Evolutionary conservation across 2,113 vertebrate species (phyloP).

Genomic region (Neotragus moschatus): DNA sequence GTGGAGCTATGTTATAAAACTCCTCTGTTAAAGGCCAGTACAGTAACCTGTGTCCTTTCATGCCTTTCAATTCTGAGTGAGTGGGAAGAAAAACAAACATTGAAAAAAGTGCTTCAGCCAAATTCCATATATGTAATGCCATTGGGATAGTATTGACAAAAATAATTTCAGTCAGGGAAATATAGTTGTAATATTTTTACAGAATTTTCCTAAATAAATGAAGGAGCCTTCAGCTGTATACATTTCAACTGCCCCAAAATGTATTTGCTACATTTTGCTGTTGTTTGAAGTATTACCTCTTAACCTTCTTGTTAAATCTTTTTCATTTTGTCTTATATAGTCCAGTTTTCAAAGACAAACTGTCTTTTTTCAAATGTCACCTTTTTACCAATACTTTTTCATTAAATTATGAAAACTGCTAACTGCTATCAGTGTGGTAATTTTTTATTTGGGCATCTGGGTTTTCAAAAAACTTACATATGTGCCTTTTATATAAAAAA

Average conservation of each 20-base stretch:
- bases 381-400: slow-evolving; percentile 89
- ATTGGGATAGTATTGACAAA: slow-evolving; percentile 73
- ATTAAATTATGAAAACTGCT: slow-evolving; percentile 89
- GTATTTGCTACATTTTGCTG: slow-evolving; percentile 83
- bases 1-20: slow-evolving; percentile 62
- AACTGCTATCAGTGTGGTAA: slow-evolving; percentile 78
- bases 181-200: slow-evolving; percentile 78
- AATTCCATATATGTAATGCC: slow-evolving; percentile 70
- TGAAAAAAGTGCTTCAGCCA: slow-evolving; percentile 82
- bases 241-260: slow-evolving; percentile 80
- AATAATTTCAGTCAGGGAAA: slow-evolving; percentile 78
- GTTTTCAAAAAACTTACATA: slow-evolving; percentile 33
- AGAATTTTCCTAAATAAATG: slow-evolving; percentile 79
- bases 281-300: slow-evolving; percentile 87
- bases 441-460: slow-evolving; percentile 68
- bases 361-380: slow-evolving; percentile 85
- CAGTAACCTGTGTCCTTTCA: slow-evolving; percentile 54
- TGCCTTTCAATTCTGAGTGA: slow-evolving; percentile 64
- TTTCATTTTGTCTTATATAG: slow-evolving; percentile 81
- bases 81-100: slow-evolving; percentile 56
- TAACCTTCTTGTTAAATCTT: slow-evolving; percentile 79
- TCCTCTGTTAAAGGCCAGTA: slow-evolving; percentile 53
- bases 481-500: slow-evolving; percentile 35
- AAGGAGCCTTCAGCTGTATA: slow-evolving; percentile 82
- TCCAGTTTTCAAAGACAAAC: slow-evolving; percentile 84